These are phyloP conservation scores for Halictus quadricinctus DNA, from an alignment of 2,888 invertebrate genomes.

Conservation along the genomic window DNA sequence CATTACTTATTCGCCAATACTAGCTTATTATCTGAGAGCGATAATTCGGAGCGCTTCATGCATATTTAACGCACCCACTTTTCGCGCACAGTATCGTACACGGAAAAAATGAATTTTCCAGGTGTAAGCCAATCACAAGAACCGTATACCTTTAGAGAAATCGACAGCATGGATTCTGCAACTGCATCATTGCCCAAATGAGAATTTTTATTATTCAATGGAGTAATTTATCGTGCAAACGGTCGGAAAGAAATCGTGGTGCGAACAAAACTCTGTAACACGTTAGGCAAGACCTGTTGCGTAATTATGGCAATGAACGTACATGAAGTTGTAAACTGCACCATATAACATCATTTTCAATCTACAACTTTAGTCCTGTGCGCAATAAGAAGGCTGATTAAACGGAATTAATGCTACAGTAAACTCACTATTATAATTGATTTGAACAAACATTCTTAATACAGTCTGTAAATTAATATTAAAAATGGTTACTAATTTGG, in stretches of 20 bases:
- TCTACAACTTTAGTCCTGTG: not conserved
- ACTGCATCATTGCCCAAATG: not conserved
- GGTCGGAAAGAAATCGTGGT: not conserved
- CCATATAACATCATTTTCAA: not conserved
- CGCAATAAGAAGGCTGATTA: too few relatives aligned
- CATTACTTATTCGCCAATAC: not conserved
- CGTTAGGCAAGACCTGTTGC: conserved; percentile 51
- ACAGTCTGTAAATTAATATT: not conserved
- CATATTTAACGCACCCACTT: not conserved
- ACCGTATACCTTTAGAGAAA: not conserved
- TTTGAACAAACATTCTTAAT: not conserved
- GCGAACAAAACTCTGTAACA: conserved; percentile 6
- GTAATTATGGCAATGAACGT: conserved; percentile 9
- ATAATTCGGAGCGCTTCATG: not conserved
- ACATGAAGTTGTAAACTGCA: not conserved
- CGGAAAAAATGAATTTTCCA: not conserved
- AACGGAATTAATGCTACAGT: not conserved
- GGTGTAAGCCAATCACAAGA: not conserved
- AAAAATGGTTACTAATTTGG: too few relatives aligned
- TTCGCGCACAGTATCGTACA: not conserved
- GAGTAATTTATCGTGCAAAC: not conserved
- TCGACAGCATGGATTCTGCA: not conserved
- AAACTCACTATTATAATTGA: not conserved
- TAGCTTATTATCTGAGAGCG: not conserved
- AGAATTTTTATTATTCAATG: not conserved